phyloP scores from a whole-genome alignment of 2,113 vertebrate species.

The Athene cunicularia region DNA sequence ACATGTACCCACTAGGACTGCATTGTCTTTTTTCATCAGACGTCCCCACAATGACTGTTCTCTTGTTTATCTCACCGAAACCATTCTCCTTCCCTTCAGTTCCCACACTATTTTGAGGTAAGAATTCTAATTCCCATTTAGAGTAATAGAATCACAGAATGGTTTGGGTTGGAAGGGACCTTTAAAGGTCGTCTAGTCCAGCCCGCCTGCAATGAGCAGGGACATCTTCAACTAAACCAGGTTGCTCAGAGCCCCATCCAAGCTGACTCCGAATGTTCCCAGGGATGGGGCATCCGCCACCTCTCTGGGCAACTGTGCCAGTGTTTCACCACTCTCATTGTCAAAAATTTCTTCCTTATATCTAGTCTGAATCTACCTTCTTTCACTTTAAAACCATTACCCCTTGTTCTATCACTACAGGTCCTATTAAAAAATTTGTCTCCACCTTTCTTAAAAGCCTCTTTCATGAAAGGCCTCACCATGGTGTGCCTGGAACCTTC shows the following conservation, averaged over 20 bases:
- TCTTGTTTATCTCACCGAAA: not conserved
- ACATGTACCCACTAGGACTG: not conserved
- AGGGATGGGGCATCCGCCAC: not conserved
- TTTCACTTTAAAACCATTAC: not conserved
- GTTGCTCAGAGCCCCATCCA: not conserved
- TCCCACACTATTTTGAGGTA: not conserved
- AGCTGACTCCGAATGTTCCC: not conserved
- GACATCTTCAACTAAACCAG: not conserved
- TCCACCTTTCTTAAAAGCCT: not conserved
- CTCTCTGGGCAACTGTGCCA: not conserved
- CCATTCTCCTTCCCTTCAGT: not conserved
- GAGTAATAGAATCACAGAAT: not conserved
- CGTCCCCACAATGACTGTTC: not conserved
- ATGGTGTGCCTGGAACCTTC: not conserved
- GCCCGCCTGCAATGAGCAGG: not conserved
- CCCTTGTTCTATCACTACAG: not conserved
- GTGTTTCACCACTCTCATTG: not conserved
- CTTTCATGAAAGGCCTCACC: not conserved
- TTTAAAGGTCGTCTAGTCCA: not conserved
- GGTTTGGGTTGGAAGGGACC: not conserved
- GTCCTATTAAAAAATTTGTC: not conserved
- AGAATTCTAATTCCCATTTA: not conserved
- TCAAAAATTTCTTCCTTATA: not conserved
- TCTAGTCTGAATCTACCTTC: not conserved
- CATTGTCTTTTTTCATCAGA: not conserved